Percentiles rank a stretch among this genome's conserved stretches.
phyloP scores from a whole-genome alignment of 1,140 invertebrate species.

The Neodiprion virginianus region DNA sequence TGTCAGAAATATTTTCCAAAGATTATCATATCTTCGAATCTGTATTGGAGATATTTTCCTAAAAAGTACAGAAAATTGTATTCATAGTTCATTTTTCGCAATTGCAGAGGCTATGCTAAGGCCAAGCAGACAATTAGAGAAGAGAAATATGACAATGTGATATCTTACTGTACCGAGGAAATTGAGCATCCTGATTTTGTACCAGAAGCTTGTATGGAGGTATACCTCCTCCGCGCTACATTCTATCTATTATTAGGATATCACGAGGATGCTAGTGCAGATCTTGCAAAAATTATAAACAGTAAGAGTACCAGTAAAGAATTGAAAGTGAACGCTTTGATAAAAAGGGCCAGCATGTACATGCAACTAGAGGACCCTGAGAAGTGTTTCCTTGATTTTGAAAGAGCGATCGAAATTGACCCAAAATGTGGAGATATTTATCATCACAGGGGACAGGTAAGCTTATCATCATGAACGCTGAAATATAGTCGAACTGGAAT shows the following conservation, averaged over 20 bases:
- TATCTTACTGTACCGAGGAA: slow-evolving; percentile 81
- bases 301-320: slow-evolving; percentile 65
- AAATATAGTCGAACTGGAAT: no score
- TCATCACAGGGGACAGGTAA: slow-evolving; percentile 77
- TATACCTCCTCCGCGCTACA: slow-evolving; percentile 80
- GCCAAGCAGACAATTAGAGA: slow-evolving; percentile 72
- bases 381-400: slow-evolving; percentile 80
- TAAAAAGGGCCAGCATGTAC: slow-evolving; percentile 85
- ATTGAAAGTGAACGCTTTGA: slow-evolving; percentile 84
- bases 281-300: slow-evolving; percentile 72
- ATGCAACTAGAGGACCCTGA: slow-evolving; percentile 80
- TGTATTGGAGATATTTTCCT: no score
- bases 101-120: slow-evolving; percentile 66
- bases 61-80: background rate
- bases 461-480: slow-evolving; percentile 27
- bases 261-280: slow-evolving; percentile 72
- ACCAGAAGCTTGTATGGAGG: slow-evolving; percentile 68
- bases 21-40: no score
- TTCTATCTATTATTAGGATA: slow-evolving; percentile 81
- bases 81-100: slow-evolving; percentile 4
- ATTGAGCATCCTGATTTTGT: slow-evolving; percentile 66
- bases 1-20: no score
- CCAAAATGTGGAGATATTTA: slow-evolving; percentile 86
- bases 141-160: slow-evolving; percentile 79
- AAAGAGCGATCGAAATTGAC: slow-evolving; percentile 75